Percentiles rank a stretch among this genome's conserved stretches.
phyloP scores from a whole-genome alignment of 1,140 invertebrate genomes.

The Eriosoma lanigerum region DNA sequence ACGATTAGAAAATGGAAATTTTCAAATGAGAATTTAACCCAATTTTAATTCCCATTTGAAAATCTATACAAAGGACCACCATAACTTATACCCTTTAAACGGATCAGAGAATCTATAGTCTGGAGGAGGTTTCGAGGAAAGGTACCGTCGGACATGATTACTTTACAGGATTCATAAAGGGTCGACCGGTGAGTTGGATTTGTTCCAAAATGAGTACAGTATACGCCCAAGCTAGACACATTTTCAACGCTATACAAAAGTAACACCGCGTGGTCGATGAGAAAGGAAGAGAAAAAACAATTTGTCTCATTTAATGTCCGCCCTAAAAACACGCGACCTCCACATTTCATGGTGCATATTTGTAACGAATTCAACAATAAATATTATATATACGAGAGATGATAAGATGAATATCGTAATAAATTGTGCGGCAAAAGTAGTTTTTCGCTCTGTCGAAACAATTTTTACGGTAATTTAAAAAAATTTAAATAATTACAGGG shows the following conservation, averaged over 20 bases:
- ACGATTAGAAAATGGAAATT: too few relatives aligned
- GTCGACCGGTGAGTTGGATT: constrained; percentile 20
- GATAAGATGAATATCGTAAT: too few relatives aligned
- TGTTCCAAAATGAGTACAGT: neutral
- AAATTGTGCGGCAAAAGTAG: too few relatives aligned
- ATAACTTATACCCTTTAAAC: neutral
- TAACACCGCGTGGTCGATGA: neutral
- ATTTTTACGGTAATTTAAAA: neutral
- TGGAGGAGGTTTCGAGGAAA: neutral
- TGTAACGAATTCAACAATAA: neutral
- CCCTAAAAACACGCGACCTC: neutral
- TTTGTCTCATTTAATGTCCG: constrained; percentile 29
- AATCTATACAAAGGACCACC: neutral
- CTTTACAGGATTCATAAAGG: neutral
- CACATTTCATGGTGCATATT: neutral
- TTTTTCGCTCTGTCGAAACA: too few relatives aligned
- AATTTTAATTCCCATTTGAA: neutral
- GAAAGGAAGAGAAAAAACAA: constrained; percentile 16
- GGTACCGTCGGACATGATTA: constrained; percentile 13
- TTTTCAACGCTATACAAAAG: neutral
- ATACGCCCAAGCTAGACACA: neutral
- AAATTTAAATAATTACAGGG: neutral
- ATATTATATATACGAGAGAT: too few relatives aligned
- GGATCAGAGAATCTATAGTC: neutral
- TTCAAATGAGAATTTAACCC: neutral